Base-by-base conservation (phyloP, 2,113 vertebrate species). In the Passer montanus region DNA sequence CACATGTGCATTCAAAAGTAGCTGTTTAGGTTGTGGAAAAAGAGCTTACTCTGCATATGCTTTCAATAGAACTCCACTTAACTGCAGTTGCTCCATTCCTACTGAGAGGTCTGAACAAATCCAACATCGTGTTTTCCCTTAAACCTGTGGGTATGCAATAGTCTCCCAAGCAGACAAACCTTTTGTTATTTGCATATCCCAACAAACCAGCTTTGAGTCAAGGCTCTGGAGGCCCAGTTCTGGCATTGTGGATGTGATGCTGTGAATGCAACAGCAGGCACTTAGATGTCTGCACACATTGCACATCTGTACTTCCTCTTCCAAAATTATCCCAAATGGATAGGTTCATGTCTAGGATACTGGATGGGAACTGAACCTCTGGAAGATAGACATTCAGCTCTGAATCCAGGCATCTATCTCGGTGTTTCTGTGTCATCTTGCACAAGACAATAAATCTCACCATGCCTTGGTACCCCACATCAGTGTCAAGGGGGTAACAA, bases 21-120 rank as follows among this genome's bases (percentile, higher is more conserved):
- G 79, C 50, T 76, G 60, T 92, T 92, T 56, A 86, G 73, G 60
- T 60, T 92, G 68, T 56, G 79, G 73, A 18, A 85, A 60, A 95
- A 92, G 28, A 35, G 79, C 83, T 94, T 86, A 74, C 41, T 90
- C 52, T 88, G 88, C 52, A 15, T 81, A 13, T 68, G 64, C 79
- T 94, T 96, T 92, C 93, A 81, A n/a, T 22, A 78, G 47, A 93
- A 72, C 52, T 85, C 79, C 72, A 49, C 87, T 90, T 56, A 67
- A 86, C 75, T 81, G 72, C 68, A 77, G 90, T 60, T 58, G 28
- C 47, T 72, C n/a, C 64, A 33, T 75, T 88, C 43, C 62, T 80
- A 16, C 7, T 52, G 63, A 91, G 64, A 82, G 70, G 47, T 30
- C 49, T 52, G 87, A 92, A 76, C 56, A 94, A 96, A 86, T 20